Evolutionary conservation across 1,140 invertebrate species (phyloP).

Genomic region (Solenopsis invicta): DNA sequence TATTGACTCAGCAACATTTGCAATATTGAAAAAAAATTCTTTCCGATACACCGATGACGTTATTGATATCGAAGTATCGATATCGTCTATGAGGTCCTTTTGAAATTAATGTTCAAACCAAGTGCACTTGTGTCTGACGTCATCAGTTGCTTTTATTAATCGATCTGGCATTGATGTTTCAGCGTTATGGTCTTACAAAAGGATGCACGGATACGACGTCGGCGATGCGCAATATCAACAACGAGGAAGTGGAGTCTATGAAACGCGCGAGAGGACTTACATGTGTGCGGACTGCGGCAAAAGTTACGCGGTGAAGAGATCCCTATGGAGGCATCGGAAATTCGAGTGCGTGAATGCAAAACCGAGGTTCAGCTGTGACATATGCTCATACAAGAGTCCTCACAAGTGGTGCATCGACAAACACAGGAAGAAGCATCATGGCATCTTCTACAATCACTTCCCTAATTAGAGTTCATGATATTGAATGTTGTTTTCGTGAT

Average conservation of each 20-base stretch:
- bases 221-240: neutral
- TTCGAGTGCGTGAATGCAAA: constrained; percentile 85
- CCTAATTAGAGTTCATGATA: neutral
- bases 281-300: constrained; percentile 79
- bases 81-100: neutral
- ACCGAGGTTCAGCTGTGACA: constrained; percentile 84
- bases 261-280: constrained; percentile 57
- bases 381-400: constrained; percentile 85
- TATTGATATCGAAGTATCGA: neutral
- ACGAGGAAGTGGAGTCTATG: neutral
- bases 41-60: neutral
- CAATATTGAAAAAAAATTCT: neutral
- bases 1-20: constrained; percentile 5
- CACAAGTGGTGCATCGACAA: constrained; percentile 83
- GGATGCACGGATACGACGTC: neutral
- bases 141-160: constrained; percentile 35
- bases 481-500: neutral
- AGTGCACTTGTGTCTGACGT: neutral
- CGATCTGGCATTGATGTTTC: constrained; percentile 71
- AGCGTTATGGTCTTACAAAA: constrained; percentile 72
- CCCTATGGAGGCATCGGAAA: constrained; percentile 84
- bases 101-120: neutral
- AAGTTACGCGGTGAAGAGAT: constrained; percentile 81
- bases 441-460: constrained; percentile 6
- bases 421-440: constrained; percentile 81